phyloP scores from a whole-genome alignment of 2,888 invertebrate genomes.

The Cactoblastis cactorum region DNA sequence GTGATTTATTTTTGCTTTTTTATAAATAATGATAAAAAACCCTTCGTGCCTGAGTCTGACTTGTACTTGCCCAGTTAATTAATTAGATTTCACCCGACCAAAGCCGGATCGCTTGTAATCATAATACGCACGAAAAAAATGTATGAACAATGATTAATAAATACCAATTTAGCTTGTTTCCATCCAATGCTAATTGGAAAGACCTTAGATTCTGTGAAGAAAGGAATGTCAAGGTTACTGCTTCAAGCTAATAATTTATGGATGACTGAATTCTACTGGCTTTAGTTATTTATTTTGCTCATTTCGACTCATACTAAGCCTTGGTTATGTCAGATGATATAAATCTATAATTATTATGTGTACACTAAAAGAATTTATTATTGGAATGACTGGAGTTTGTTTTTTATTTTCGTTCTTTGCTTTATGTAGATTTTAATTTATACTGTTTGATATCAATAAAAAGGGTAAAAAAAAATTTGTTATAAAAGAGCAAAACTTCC shows the following conservation, averaged over 20 bases:
- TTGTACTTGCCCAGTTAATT: too few species aligned
- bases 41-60: too few species aligned
- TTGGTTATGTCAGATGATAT: background rate
- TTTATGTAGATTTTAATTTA: too few species aligned
- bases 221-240: slow-evolving; percentile 40
- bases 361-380: too few species aligned
- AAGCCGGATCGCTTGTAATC: too few species aligned
- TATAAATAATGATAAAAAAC: too few species aligned
- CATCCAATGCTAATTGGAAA: slow-evolving; percentile 30
- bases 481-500: too few species aligned
- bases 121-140: background rate
- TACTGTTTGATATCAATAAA: too few species aligned
- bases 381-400: too few species aligned
- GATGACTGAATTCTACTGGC: slow-evolving; percentile 21
- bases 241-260: slow-evolving; percentile 28
- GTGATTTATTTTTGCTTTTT: too few species aligned
- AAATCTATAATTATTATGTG: background rate
- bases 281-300: background rate
- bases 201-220: slow-evolving; percentile 29
- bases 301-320: background rate
- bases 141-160: background rate
- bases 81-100: too few species aligned
- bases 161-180: background rate
- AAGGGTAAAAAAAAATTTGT: too few species aligned
- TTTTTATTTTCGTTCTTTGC: background rate